phyloP scores from a whole-genome alignment of 1,140 invertebrate genomes.

The Drosophila yakuba region DNA sequence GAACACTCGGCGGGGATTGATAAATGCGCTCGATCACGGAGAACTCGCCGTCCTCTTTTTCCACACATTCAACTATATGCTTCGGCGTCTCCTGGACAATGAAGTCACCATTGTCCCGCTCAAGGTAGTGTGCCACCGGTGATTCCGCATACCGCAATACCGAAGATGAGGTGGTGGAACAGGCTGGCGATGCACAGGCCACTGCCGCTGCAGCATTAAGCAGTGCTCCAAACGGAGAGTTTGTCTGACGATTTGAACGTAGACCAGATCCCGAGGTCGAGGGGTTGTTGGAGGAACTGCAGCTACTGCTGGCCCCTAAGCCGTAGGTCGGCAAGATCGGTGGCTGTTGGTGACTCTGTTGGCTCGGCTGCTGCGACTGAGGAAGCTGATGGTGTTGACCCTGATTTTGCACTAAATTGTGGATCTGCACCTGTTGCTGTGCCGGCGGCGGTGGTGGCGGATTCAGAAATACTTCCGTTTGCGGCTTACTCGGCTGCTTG shows the following conservation, averaged over 20 bases:
- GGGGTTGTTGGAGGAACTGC: slow-evolving; percentile 11
- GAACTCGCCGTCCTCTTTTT: slow-evolving; percentile 81
- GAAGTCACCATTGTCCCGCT: slow-evolving; percentile 81
- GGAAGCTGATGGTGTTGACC: slow-evolving; percentile 40
- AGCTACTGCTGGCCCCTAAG: slow-evolving; percentile 13
- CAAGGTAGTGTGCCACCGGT: slow-evolving; percentile 80
- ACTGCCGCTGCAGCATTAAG: slow-evolving; percentile 68
- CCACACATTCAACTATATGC: slow-evolving; percentile 82
- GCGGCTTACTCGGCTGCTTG: slow-evolving; percentile 54
- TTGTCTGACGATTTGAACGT: slow-evolving; percentile 56
- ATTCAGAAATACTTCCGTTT: slow-evolving; percentile 69
- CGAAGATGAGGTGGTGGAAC: slow-evolving; percentile 41
- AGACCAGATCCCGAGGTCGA: neutral
- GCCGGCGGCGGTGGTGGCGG: slow-evolving; percentile 63
- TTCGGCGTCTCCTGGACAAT: slow-evolving; percentile 84
- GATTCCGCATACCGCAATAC: slow-evolving; percentile 80
- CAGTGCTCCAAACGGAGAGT: slow-evolving; percentile 68
- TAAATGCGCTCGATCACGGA: slow-evolving; percentile 83
- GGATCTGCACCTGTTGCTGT: slow-evolving; percentile 25
- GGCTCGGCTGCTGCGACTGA: slow-evolving; percentile 28
- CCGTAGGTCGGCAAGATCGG: slow-evolving; percentile 21
- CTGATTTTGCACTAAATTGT: slow-evolving; percentile 15
- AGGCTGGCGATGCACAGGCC: slow-evolving; percentile 58
- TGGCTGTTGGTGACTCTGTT: slow-evolving; percentile 30
- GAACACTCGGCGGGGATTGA: slow-evolving; percentile 80